These are phyloP conservation scores for Stegodyphus mimosarum DNA, from an alignment of 1,140 invertebrate genomes.

Conservation along the genomic window DNA sequence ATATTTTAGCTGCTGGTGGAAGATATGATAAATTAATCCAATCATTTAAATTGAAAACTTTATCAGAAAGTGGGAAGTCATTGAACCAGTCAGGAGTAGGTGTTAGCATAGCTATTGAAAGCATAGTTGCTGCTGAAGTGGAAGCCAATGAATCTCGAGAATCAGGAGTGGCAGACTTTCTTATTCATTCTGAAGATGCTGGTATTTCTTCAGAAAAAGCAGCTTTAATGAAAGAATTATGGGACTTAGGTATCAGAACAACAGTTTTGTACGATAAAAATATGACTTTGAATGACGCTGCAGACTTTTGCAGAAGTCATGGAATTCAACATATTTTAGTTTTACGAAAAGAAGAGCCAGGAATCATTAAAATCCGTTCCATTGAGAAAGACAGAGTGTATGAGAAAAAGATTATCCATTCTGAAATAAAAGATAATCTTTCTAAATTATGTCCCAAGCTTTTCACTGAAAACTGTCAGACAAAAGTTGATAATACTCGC, in stretches of 20 bases:
- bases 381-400: constrained; percentile 72
- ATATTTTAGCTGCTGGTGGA: constrained; percentile 77
- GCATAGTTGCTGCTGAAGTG: constrained; percentile 73
- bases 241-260: constrained; percentile 72
- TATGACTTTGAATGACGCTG: constrained; percentile 75
- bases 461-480: neutral
- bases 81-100: constrained; percentile 76
- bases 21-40: constrained; percentile 72
- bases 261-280: constrained; percentile 71
- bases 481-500: constrained; percentile 3
- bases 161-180: constrained; percentile 72
- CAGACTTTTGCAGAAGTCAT: constrained; percentile 75
- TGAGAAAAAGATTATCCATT: constrained; percentile 73
- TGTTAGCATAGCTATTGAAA: constrained; percentile 79
- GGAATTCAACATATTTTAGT: constrained; percentile 77
- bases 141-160: constrained; percentile 66
- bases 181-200: constrained; percentile 76
- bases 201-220: constrained; percentile 75
- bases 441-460: constrained; percentile 24
- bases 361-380: constrained; percentile 73
- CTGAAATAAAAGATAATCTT: constrained; percentile 66
- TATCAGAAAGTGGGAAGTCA: constrained; percentile 65
- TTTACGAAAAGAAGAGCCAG: constrained; percentile 76
- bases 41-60: constrained; percentile 64
- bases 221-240: constrained; percentile 73